Conservation (phyloP, 2,888 invertebrate genomes). For the Linnaemya vulpina region DNA sequence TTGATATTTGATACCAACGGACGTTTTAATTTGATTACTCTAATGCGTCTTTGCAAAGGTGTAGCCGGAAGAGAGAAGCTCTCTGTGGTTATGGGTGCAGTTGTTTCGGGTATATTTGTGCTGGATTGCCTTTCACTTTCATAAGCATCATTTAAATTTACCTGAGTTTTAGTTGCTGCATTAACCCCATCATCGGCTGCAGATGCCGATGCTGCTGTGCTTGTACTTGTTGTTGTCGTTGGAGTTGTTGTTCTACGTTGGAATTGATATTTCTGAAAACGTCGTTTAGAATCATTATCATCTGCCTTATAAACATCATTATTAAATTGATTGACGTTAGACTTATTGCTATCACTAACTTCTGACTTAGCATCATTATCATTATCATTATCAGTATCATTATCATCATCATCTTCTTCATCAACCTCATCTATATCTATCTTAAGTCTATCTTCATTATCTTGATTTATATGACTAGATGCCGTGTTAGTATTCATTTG, state of each 20-base stretch:
- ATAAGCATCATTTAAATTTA: constrained; percentile 71
- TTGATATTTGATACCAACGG: constrained; percentile 73
- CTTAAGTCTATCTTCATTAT: constrained; percentile 64
- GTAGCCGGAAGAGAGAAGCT: constrained; percentile 69
- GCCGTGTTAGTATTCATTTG: constrained; percentile 73
- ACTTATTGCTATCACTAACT: constrained; percentile 64
- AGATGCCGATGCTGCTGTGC: constrained; percentile 16
- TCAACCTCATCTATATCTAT: constrained; percentile 31
- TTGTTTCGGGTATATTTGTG: constrained; percentile 66
- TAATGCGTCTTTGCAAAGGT: constrained; percentile 77
- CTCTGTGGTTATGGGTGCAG: constrained; percentile 70
- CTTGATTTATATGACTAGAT: constrained; percentile 66
- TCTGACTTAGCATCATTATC: constrained; percentile 29
- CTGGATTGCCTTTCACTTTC: constrained; percentile 65
- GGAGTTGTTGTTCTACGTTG: constrained; percentile 77
- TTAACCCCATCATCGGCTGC: constrained; percentile 66
- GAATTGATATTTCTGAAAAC: constrained; percentile 82
- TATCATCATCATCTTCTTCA: constrained; percentile 32
- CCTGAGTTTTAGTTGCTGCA: constrained; percentile 66
- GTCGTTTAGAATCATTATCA: constrained; percentile 82
- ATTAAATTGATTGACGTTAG: constrained; percentile 60
- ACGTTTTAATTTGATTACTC: constrained; percentile 78
- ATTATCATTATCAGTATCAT: not conserved
- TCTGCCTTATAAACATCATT: constrained; percentile 72
- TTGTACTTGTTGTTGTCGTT: constrained; percentile 47